Evolutionary conservation across 2,888 invertebrate genomes (phyloP).

Genomic region (Heliconius ethilla): DNA sequence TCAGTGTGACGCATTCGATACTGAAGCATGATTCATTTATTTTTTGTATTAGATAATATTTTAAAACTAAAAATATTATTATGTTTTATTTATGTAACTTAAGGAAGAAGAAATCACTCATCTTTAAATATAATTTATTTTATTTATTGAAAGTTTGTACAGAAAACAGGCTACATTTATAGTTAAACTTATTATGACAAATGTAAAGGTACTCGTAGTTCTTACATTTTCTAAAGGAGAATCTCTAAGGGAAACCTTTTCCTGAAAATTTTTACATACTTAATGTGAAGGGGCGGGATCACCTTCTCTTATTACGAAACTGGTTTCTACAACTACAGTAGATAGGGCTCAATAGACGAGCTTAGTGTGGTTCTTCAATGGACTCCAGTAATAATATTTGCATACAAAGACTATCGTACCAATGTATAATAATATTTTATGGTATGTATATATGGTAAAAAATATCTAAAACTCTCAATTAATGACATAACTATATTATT

Average conservation of each 20-base stretch:
- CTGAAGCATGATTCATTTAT: neutral
- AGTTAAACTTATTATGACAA: slow-evolving; percentile 4
- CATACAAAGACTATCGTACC: slow-evolving; percentile 70
- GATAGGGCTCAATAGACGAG: slow-evolving; percentile 59
- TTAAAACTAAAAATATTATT: neutral
- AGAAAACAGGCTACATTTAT: neutral
- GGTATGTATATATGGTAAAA: neutral
- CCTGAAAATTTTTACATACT: slow-evolving; percentile 49
- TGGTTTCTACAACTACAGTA: slow-evolving; percentile 52
- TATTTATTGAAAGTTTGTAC: slow-evolving; percentile 5
- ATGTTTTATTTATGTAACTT: too few relatives aligned
- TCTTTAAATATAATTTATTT: slow-evolving; percentile 7
- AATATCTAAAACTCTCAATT: slow-evolving; percentile 47
- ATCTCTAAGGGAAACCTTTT: slow-evolving; percentile 50
- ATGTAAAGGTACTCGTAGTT: neutral
- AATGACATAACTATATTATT: neutral
- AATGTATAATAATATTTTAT: too few relatives aligned
- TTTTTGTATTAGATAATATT: neutral
- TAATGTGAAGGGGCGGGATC: slow-evolving; percentile 56
- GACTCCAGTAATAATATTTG: slow-evolving; percentile 73
- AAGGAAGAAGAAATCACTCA: neutral
- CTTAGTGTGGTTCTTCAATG: slow-evolving; percentile 69
- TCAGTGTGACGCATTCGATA: too few relatives aligned
- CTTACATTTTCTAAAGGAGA: slow-evolving; percentile 21
- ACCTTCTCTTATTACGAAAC: slow-evolving; percentile 59